Conservation (phyloP, 1,140 invertebrate genomes). For the Drusus annulatus region DNA sequence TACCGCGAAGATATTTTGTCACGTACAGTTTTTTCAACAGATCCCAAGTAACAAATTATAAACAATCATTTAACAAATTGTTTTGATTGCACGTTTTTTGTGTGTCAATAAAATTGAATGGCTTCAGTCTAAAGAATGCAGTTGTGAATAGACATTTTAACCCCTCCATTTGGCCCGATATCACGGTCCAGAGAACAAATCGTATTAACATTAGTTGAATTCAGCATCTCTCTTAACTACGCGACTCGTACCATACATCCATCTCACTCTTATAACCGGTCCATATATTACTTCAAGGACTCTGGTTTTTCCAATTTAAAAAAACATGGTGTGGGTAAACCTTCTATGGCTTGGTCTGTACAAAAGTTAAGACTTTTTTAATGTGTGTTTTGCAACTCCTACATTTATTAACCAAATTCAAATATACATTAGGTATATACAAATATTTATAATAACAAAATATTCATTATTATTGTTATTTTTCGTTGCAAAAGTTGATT, state of each 20-base stretch:
- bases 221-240: neutral
- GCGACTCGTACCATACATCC: neutral
- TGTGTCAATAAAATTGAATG: slow-evolving; percentile 18
- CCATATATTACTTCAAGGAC: slow-evolving; percentile 37
- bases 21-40: no score
- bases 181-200: slow-evolving; percentile 14
- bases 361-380: slow-evolving; percentile 8
- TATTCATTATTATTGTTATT: no score
- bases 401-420: no score
- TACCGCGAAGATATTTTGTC: no score
- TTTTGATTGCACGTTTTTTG: slow-evolving; percentile 1
- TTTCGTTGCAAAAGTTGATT: no score
- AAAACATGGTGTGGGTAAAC: neutral
- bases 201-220: slow-evolving; percentile 11
- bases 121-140: slow-evolving; percentile 10
- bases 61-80: neutral
- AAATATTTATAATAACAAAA: no score
- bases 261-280: slow-evolving; percentile 29
- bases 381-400: neutral
- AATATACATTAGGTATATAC: no score
- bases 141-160: slow-evolving; percentile 12
- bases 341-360: neutral
- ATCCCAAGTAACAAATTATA: no score
- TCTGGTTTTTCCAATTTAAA: slow-evolving; percentile 35
- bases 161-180: neutral